Evolutionary conservation across 2,113 vertebrate genomes (phyloP), one percentile per base, ranked within the genome.

Genomic region (Lepus americanus): DNA sequence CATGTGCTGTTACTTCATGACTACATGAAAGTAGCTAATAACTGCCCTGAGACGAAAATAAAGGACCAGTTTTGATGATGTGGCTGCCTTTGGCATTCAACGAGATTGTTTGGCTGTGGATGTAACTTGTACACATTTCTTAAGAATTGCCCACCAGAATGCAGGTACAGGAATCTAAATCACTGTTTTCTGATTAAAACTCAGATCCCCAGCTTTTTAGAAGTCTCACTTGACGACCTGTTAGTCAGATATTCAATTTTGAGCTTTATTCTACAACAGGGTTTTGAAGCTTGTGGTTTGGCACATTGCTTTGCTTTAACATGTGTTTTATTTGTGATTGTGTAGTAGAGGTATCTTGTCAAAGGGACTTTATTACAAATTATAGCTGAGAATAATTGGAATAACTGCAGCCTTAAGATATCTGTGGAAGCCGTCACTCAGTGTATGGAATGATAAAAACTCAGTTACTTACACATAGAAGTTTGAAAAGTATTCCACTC

Each of bases 201-300:
- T 20, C 25, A 73, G 53, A 53, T 76, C 27, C 96, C 33, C 11
- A 61, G 25, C 20, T 86, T 91, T 96, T 86, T 87, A 31, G 33
- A 81, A 95, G 39, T 86, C 44, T 74, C n/a, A 59, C 22, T 29
- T 81, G 94, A 92, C 17, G 5, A 25, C 12, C 79, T 88, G 0
- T 77, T 95, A 74, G 91, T 74, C 55, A 79, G 5, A 87, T 82
- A 81, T 12, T 89, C 64, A 69, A 13, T 85, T 95, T 33, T 74
- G 69, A 64, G 51, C 44, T 74, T 80, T 39, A 33, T 29, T 91
- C 61, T 36, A 67, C 0, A 1, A 61, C 17, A 70, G 13, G 77
- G 14, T 72, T 73, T 0, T 29, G 4, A 1, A 2, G 66, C 53
- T n/a, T 23, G 53, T 67, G 16, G 16, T 0, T 61, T 0, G 22